Evolutionary conservation across 2,113 vertebrate species (phyloP), one percentile per base, ranked within the genome.

Genomic region (Penelope pileata): DNA sequence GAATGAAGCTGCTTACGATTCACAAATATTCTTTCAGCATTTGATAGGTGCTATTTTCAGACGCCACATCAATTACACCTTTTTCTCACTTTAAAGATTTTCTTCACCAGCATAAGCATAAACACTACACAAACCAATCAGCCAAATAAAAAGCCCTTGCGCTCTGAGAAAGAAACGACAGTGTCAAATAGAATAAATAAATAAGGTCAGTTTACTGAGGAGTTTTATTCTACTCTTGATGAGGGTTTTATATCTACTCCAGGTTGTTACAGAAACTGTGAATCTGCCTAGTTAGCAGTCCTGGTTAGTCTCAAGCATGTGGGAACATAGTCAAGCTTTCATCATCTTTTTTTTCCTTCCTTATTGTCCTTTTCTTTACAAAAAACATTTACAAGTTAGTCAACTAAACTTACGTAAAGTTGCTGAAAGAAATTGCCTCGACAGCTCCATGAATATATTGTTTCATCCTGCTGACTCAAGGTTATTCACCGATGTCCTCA

Each of bases 1-100:
- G 26, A 87, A 91, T 90, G 87, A 87, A 91, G 36, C 60, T 92
- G 63, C 36, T 95, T 89, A 79, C 53, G 45, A 89, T 82, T 85
- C 84, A 92, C 66, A 91, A 87, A 64, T 84, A 84, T 36, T 88
- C 78, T 84, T 92, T 91, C 54, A 85, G 48, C 19, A 27, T 73
- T 73, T 62, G 83, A 80, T 48, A 77, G 51, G 34, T 80, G 45
- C 73, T 82, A 45, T 79, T 93, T 90, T 50, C 54, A 77, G 87
- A 76, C 34, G 88, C 27, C 40, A 27, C 73, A 84, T 91, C 51
- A 81, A 59, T 88, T 92, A 82, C 3, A 40, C 5, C 42, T 84
- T 88, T n/a, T 92, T 83, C 73, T 72, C n/a, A 74, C 0, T 0
- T 48, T 77, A 68, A 85, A 85, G 43, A 62, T 69, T 95, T 88